Percentiles rank a stretch among this genome's conserved stretches.
Evolutionary conservation across 2,888 invertebrate species (phyloP).

Genomic region (Troglohyphantes excavatus): DNA sequence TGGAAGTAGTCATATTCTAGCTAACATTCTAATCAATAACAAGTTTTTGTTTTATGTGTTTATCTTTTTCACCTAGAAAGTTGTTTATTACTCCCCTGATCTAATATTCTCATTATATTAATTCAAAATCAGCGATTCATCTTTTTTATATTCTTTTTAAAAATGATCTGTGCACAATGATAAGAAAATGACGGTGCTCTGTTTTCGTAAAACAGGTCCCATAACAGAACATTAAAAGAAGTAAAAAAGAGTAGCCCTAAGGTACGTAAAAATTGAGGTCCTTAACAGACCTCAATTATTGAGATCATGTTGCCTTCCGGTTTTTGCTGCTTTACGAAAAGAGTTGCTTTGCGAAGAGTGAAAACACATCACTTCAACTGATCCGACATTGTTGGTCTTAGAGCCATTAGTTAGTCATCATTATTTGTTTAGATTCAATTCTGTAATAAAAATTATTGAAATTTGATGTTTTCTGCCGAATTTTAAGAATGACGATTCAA

Average conservation of each 20-base stretch:
- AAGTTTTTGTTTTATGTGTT: no score
- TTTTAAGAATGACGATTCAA: no score
- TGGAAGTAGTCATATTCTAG: no score
- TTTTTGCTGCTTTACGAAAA: not conserved
- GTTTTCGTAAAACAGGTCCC: conserved; percentile 28
- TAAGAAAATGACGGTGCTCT: not conserved
- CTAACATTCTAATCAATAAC: no score
- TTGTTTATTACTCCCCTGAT: not conserved
- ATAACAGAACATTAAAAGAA: not conserved
- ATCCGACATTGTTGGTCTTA: no score
- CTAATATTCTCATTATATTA: not conserved
- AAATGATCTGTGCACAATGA: not conserved
- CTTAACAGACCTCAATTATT: conserved; percentile 22
- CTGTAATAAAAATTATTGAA: no score
- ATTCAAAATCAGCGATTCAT: not conserved
- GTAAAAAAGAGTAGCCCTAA: not conserved
- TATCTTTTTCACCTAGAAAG: no score
- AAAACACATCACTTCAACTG: no score
- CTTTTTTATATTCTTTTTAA: not conserved
- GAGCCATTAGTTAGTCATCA: no score
- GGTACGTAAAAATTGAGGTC: not conserved
- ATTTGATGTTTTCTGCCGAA: no score
- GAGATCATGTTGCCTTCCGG: conserved; percentile 12
- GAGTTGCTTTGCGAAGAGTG: not conserved
- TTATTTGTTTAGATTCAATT: no score